phyloP scores from a whole-genome alignment of 2,113 vertebrate species.

The Indicator maculatus region DNA sequence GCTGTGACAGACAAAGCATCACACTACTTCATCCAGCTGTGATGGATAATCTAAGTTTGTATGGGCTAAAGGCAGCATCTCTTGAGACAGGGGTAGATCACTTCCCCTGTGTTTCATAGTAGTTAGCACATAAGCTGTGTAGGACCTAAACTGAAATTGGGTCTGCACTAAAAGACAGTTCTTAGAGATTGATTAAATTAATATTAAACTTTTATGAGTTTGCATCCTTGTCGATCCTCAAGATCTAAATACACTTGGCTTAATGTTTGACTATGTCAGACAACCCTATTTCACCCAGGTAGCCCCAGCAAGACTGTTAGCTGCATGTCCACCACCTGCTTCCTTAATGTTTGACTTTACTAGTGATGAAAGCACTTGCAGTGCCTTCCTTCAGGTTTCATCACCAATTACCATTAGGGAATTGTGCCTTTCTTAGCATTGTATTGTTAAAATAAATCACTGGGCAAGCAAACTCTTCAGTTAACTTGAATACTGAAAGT shows the following conservation, averaged over 20 bases:
- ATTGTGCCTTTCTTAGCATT: neutral
- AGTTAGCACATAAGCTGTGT: neutral
- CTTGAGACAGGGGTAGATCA: neutral
- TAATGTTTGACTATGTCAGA: neutral
- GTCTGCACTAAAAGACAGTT: neutral
- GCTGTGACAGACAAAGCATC: neutral
- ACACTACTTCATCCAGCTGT: neutral
- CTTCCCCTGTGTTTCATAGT: fast-evolving
- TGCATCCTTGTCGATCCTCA: neutral
- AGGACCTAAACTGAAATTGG: neutral
- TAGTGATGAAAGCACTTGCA: neutral
- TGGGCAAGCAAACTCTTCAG: neutral
- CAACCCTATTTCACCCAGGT: neutral
- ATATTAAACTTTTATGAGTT: neutral
- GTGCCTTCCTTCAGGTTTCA: neutral
- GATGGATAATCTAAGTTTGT: neutral
- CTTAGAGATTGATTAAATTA: neutral
- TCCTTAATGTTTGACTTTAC: fast-evolving
- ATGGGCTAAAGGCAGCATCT: neutral
- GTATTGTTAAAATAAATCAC: neutral
- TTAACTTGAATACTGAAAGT: neutral
- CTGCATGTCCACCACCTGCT: neutral
- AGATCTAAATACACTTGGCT: neutral
- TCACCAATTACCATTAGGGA: neutral
- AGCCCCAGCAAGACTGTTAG: neutral